phyloP scores from a whole-genome alignment of 2,797 vertebrate species.

The Gymnoscopelus microlampas region DNA sequence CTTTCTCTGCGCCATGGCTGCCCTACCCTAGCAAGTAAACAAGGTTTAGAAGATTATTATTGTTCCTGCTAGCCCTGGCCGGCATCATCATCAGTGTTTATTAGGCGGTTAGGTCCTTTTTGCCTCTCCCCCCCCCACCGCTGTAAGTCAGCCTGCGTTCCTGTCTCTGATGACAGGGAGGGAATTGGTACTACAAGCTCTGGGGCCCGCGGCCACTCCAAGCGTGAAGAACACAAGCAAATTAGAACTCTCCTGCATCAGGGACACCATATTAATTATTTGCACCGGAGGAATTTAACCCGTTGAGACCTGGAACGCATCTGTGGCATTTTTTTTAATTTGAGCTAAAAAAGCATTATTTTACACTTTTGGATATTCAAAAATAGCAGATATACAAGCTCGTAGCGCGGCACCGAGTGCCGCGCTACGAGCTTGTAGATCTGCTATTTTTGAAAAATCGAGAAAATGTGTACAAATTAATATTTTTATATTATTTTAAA shows the following conservation, averaged over 20 bases:
- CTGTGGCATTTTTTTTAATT: too few relatives aligned
- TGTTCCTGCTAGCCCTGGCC: constrained; percentile 71
- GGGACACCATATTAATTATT: constrained; percentile 83
- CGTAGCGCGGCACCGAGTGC: too few relatives aligned
- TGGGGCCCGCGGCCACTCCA: constrained; percentile 78
- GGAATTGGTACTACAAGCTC: constrained; percentile 82
- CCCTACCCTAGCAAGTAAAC: constrained; percentile 72
- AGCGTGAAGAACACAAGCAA: constrained; percentile 87
- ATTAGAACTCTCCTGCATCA: constrained; percentile 82
- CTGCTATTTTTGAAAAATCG: too few relatives aligned
- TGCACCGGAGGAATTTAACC: constrained; percentile 77
- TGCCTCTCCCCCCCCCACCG: constrained; percentile 57
- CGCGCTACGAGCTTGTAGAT: too few relatives aligned
- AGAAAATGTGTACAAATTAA: too few relatives aligned
- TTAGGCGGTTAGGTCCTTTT: constrained; percentile 76
- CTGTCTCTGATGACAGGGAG: constrained; percentile 80
- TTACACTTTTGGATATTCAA: too few relatives aligned
- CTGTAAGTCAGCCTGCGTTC: constrained; percentile 77
- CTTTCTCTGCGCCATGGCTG: constrained; percentile 33
- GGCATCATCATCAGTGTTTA: constrained; percentile 75
- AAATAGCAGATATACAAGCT: too few relatives aligned
- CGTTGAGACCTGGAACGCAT: too few relatives aligned
- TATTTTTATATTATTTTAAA: too few relatives aligned
- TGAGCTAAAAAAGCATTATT: too few relatives aligned
- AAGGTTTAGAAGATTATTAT: constrained; percentile 79